A percentile compares a stretch with the other conserved stretches of the same genome.
phyloP scores from a whole-genome alignment of 2,888 invertebrate genomes.

The Caenorhabditis angaria region DNA sequence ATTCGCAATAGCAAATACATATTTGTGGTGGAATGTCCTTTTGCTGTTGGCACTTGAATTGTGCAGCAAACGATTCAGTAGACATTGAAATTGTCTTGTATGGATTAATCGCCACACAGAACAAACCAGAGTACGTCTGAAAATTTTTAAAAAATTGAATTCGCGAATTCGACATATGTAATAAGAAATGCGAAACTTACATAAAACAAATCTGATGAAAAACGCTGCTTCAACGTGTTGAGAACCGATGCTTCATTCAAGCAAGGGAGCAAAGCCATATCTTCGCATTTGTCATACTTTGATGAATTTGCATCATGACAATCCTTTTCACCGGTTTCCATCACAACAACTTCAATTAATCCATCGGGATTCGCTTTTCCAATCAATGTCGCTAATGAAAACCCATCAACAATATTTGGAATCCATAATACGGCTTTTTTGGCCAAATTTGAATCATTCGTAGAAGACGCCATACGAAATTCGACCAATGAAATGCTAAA shows the following conservation, averaged over 20 bases:
- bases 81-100: slow-evolving; percentile 95
- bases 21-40: slow-evolving; percentile 99
- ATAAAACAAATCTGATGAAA: slow-evolving; percentile 98
- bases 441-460: no score
- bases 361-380: slow-evolving; percentile 88
- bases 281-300: slow-evolving; percentile 99
- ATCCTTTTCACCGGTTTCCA: slow-evolving; percentile 81
- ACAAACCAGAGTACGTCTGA: slow-evolving; percentile 98
- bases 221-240: slow-evolving; percentile 98
- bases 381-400: slow-evolving; percentile 94
- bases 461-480: no score
- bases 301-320: slow-evolving; percentile 89
- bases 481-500: no score
- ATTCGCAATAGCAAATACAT: slow-evolving; percentile 98
- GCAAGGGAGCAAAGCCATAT: slow-evolving; percentile 99
- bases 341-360: slow-evolving; percentile 84
- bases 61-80: slow-evolving; percentile 97
- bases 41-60: slow-evolving; percentile 83
- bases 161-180: no score
- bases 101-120: slow-evolving; percentile 99
- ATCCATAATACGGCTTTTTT: no score
- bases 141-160: slow-evolving; percentile 61
- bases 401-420: slow-evolving; percentile 85
- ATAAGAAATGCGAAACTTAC: slow-evolving; percentile 80
- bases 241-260: slow-evolving; percentile 98